Base-by-base conservation (phyloP, 2,113 vertebrate genomes). In the Athene cunicularia region DNA sequence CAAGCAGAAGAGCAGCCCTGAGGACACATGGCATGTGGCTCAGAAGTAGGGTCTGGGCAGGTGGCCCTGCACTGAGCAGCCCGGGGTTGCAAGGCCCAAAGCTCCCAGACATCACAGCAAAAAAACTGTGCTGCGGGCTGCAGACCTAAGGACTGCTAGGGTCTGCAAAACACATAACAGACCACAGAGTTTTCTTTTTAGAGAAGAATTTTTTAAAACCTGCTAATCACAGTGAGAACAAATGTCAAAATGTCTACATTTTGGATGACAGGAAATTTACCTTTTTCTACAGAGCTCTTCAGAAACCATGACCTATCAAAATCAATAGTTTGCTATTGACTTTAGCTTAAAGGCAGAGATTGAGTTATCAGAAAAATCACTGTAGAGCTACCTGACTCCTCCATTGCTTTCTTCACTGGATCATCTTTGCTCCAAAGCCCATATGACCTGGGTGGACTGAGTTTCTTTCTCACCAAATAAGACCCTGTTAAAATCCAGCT, bases 381-480 rank as follows among this genome's bases (percentile, higher is more conserved):
- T 5, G 43, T 11, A 43, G 60, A 60, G 39, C 30, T 76, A 11
- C 63, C 33, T 18, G 37, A 45, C 32, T 74, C 27, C 49, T 41
- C 14, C 73, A 14, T 9, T 33, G 59, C 14, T 59, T 37, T 73
- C 39, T 47, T 39, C 55, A 21, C 35, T 53, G 70, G 21, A 28
- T 60, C 39, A 27, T 11, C 49, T 56, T 30, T 83, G 62, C 90
- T 93, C 27, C 49, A 49, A 63, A 93, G 47, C 66, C 87, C 18
- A 0, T 4, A 3, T 2, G 45, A 70, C 35, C 63, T 0, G 0
- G 14, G 8, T 58, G 68, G 73, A 15, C 43, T 43, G 50, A 67
- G 55, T 59, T 80, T 3, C 60, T 39, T 58, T 41, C 63, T 50
- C 63, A 49, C 12, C 15, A 18, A 75, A 1, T 8, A 84, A 64